Evolutionary conservation across 1,140 invertebrate species (phyloP), one percentile per base, ranked within the genome.

Genomic region (Bactericera cockerelli): DNA sequence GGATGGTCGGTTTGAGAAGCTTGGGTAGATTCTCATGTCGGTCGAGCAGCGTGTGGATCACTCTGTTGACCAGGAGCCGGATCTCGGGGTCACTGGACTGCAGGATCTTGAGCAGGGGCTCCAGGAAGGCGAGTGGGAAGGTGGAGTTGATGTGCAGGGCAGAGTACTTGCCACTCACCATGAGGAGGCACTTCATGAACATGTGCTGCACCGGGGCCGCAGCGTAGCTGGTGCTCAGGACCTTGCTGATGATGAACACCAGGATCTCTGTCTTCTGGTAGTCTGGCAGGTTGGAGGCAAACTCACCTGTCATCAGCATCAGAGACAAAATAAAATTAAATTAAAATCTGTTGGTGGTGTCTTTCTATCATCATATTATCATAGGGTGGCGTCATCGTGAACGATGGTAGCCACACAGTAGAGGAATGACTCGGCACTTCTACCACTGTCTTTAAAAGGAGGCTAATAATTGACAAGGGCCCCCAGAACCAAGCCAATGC

Each of bases 211-310:
- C 66, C 74, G 70, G 26, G 73, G 63, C 68, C 67, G 75, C 65
- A 61, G 74, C 63, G 65, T 78, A 78, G 0, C 8, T 31, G 4
- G 28, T 31, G 13, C 28, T 31, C 28, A 49, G 42, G 3, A 22
- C 22, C 75, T 97, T 98, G 66, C 87, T 90, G 77, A 98, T 89
- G 61, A 98, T 97, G 72, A 99, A 98, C 81, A 97, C 90, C 94
- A 99, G 98, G 33, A 98, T 98, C 75, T 99, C 95, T 63, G 98
- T 96, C 74, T 98, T 99, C 74, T 99, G 96, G 73, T 95, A 99
- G 75, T 98, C 95, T 2, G 96, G 96, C 65, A 99, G 76, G 75
- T 97, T 93, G 74, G 96, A 95, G 1, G 93, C 93, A 75, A 98
- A 99, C 73, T 98, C 93, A 67, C 94, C 42, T 49, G 42, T 10